Base-by-base conservation (phyloP, 2,797 vertebrate species). In the Danio tinwini region DNA sequence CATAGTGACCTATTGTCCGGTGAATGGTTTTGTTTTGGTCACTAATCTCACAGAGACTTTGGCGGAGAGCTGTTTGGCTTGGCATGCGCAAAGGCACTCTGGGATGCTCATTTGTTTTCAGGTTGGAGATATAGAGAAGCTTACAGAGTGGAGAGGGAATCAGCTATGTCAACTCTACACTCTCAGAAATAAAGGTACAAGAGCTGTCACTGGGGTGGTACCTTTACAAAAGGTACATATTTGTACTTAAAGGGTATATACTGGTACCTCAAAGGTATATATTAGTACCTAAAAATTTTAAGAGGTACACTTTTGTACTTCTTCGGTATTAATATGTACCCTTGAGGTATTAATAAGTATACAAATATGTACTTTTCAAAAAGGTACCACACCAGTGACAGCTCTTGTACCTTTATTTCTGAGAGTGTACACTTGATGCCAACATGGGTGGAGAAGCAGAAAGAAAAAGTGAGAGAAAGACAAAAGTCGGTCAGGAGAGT, bases 1-100 rank as follows among this genome's bases (percentile, higher is more conserved):
- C 90, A 89, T 87, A 81, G 89, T 93, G 91, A 92, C 89, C 92
- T 91, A 91, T 91, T 92, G 92, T 93, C 92, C 90, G 87, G 90
- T 91, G 89, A 81, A 81, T 85, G 86, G 89, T 87, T 89, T 87
- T 92, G 89, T 92, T 90, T 91, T 89, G 91, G 88, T 90, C 77
- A 61, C 42, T 84, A 89, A 85, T 79, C 76, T 85, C 81, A 74
- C 74, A 81, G 82, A 52, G 71, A 68, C 82, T 86, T 87, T 92
- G 90, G 90, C 90, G 76, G 78, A 40, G 70, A 86, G 83, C 84
- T 88, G 86, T 92, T 92, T 92, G 85, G 37, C 71, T 92, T 93
- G 92, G 92, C 89, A 84, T 19, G 81, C 42, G 0, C 64, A 16
- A 16, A 70, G 62, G 83, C 83, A 76, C 88, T 91, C 86, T 85